Conservation (phyloP, 2,888 invertebrate species). For the Hemistola chrysoprasaria region DNA sequence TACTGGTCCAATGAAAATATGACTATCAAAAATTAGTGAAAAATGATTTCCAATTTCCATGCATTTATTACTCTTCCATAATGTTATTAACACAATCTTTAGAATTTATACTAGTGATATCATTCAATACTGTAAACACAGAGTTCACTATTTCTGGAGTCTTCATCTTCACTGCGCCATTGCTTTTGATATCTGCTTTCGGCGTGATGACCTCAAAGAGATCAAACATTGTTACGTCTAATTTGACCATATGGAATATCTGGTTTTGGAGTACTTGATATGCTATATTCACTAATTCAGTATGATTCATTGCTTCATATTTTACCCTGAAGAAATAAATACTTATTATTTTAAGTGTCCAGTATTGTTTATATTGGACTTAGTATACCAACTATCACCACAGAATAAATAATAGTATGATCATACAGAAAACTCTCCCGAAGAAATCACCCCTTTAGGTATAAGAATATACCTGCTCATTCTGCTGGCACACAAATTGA, state of each 20-base stretch:
- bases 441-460: too few relatives aligned
- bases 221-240: constrained; percentile 62
- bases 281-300: constrained; percentile 49
- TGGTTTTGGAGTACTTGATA: constrained; percentile 66
- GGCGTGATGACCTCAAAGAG: constrained; percentile 59
- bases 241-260: constrained; percentile 50
- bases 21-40: too few relatives aligned
- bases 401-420: too few relatives aligned
- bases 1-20: too few relatives aligned
- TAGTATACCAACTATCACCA: too few relatives aligned
- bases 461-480: too few relatives aligned
- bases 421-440: too few relatives aligned
- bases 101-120: constrained; percentile 38
- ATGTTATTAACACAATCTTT: constrained; percentile 24
- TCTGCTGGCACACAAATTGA: too few relatives aligned
- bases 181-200: constrained; percentile 61
- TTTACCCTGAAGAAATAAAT: constrained; percentile 51
- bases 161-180: constrained; percentile 66
- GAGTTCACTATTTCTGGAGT: constrained; percentile 65
- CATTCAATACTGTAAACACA: constrained; percentile 64
- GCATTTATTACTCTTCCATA: constrained; percentile 6
- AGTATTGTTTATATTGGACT: too few relatives aligned
- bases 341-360: too few relatives aligned
- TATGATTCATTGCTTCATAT: constrained; percentile 43
- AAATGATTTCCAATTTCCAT: constrained; percentile 6